Percentiles rank a stretch among this genome's conserved stretches.
Evolutionary conservation across 1,140 invertebrate genomes (phyloP).

Genomic region (Drosophila quadrilineata): DNA sequence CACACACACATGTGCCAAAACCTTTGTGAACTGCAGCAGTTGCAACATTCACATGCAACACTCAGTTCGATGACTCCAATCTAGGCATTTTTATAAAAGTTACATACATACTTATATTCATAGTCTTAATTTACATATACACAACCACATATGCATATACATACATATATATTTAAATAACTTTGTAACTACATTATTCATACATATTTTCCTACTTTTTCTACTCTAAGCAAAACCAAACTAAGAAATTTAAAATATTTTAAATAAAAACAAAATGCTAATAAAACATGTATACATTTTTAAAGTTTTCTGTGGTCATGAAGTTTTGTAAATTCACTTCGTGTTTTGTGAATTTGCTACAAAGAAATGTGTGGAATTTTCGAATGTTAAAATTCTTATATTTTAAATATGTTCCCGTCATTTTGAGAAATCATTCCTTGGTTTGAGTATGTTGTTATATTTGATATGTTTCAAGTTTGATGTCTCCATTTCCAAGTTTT

Average conservation of each 20-base stretch:
- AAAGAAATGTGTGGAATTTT: no score
- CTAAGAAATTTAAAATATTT: slow-evolving; percentile 41
- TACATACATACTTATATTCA: slow-evolving; percentile 49
- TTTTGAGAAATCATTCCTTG: no score
- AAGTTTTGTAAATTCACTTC: no score
- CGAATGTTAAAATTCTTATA: no score
- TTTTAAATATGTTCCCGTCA: no score
- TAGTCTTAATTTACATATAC: slow-evolving; percentile 47
- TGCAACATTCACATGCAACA: slow-evolving; percentile 9
- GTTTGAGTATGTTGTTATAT: no score
- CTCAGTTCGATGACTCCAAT: slow-evolving; percentile 12
- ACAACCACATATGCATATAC: slow-evolving; percentile 9
- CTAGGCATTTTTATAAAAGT: slow-evolving; percentile 16
- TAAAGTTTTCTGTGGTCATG: no score
- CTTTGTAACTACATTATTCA: slow-evolving; percentile 1
- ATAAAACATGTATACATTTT: slow-evolving; percentile 7
- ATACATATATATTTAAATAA: slow-evolving; percentile 1
- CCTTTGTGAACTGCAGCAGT: slow-evolving; percentile 34
- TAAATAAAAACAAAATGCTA: slow-evolving; percentile 33
- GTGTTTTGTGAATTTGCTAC: no score
- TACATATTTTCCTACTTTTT: slow-evolving; percentile 29
- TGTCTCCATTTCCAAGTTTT: no score
- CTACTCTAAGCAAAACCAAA: slow-evolving; percentile 45
- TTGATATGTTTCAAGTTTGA: no score
- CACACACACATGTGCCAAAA: slow-evolving; percentile 60